Evolutionary conservation across 2,113 vertebrate species (phyloP).

Genomic region (Steatornis caripensis): DNA sequence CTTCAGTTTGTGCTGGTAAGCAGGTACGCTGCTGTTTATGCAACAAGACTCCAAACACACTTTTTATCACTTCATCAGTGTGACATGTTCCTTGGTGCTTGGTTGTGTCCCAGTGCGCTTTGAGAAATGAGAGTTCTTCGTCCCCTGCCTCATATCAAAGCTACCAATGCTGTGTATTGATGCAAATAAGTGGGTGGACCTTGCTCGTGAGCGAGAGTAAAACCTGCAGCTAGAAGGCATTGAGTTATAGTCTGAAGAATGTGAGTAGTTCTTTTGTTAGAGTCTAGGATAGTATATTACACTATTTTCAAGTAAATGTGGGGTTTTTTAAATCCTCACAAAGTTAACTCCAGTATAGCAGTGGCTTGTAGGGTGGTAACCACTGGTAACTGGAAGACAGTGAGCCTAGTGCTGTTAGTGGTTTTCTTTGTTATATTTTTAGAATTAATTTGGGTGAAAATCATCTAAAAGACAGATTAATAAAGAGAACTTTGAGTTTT

Average conservation of each 20-base stretch:
- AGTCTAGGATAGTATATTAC: neutral
- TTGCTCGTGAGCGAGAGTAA: neutral
- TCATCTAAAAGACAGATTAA: constrained; percentile 30
- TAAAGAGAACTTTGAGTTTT: neutral
- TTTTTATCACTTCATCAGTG: neutral
- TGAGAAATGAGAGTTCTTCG: neutral
- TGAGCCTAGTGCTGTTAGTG: constrained; percentile 29
- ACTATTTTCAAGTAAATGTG: constrained; percentile 16
- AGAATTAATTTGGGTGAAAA: constrained; percentile 37
- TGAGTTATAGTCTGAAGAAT: neutral
- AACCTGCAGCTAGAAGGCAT: neutral
- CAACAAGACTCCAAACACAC: neutral
- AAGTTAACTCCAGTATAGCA: constrained; percentile 10
- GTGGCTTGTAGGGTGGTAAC: neutral
- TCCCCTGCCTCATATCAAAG: neutral
- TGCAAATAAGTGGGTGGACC: neutral
- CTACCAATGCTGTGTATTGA: accelerated
- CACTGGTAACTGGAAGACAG: constrained; percentile 43
- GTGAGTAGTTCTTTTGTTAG: neutral
- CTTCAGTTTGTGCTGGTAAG: neutral
- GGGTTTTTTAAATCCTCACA: neutral
- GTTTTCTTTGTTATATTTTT: constrained; percentile 66
- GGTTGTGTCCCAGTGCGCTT: neutral
- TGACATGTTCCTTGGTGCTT: neutral
- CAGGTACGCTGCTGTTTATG: neutral